Percentiles rank a stretch among this genome's conserved stretches.
Evolutionary conservation across 2,113 vertebrate species (phyloP).

Genomic region (Boleophthalmus pectinirostris): DNA sequence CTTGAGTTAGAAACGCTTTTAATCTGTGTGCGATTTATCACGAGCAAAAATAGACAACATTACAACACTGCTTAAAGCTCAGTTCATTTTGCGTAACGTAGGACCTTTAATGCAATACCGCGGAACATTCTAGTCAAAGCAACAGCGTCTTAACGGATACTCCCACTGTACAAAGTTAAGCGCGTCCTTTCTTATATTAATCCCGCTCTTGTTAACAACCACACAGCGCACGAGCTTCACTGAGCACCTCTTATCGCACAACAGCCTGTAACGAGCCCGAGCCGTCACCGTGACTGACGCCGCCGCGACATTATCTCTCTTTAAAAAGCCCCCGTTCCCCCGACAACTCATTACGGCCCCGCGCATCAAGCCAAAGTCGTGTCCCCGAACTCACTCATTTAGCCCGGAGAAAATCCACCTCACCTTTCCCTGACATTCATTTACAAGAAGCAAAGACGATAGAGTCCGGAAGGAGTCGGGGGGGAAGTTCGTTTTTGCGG

Average conservation of each 20-base stretch:
- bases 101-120: no score
- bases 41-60: no score
- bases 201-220: neutral
- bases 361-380: conserved; percentile 38
- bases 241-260: conserved; percentile 30
- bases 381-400: conserved; percentile 40
- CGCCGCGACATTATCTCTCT: conserved; percentile 51
- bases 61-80: no score
- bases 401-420: conserved; percentile 29
- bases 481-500: neutral
- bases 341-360: conserved; percentile 56
- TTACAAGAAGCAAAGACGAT: conserved; percentile 29
- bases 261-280: conserved; percentile 37
- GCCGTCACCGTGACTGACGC: conserved; percentile 44
- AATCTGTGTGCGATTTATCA: no score
- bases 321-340: conserved; percentile 29
- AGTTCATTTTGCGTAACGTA: no score
- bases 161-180: neutral
- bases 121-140: no score
- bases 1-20: no score
- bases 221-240: neutral
- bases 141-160: no score
- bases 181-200: neutral
- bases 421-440: conserved; percentile 55
- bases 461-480: conserved; percentile 23